Evolutionary conservation across 2,113 vertebrate species (phyloP), one percentile per base, ranked within the genome.

Genomic region (Neolamprologus fasciatus): DNA sequence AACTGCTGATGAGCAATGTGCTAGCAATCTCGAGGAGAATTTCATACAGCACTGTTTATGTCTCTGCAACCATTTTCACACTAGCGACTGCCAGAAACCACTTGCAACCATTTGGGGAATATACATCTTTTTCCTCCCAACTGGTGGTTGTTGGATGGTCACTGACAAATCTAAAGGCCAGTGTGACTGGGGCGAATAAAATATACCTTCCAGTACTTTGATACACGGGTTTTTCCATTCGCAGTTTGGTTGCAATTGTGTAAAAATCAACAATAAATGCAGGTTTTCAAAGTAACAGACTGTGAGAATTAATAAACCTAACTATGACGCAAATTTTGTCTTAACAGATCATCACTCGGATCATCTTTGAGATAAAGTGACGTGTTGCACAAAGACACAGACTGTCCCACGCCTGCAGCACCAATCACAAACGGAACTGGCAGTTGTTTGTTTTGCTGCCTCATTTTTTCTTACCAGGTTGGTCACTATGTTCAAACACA

Each of bases 401-500:
- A 82, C 58, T 53, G 79, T 84, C 66, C 78, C 78, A 87, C 63
- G 51, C 81, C 54, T 61, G 11, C 23, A 28, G n/a, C 42, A 37
- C 51, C 81, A 51, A 40, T 57, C 54, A 76, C 21, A 86, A 76
- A 28, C 6, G 7, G 17, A 23, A 53, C 40, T 53, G 63, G 50
- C 58, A 9, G 45, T 71, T 78, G 33, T 89, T 87, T 86, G 80
- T 83, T 53, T 87, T 81, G 13, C 42, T 55, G 42, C 55, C 47
- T 84, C 58, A 13, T 80, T 63, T 31, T 37, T 81, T 35, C 63
- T 88, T 82, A 85, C 87, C 89, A 14, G 31, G 26, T 47, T 26
- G 45, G 47, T 84, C 81, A 50, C 33, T 82, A 4, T 1, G 8
- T 80, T 80, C 51, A 84, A 16, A 90, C 87, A 86, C 82, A 91